A percentile compares a stretch with the other conserved stretches of the same genome.
Conservation (phyloP, 2,113 vertebrate species). For the Cheirogaleus medius region DNA sequence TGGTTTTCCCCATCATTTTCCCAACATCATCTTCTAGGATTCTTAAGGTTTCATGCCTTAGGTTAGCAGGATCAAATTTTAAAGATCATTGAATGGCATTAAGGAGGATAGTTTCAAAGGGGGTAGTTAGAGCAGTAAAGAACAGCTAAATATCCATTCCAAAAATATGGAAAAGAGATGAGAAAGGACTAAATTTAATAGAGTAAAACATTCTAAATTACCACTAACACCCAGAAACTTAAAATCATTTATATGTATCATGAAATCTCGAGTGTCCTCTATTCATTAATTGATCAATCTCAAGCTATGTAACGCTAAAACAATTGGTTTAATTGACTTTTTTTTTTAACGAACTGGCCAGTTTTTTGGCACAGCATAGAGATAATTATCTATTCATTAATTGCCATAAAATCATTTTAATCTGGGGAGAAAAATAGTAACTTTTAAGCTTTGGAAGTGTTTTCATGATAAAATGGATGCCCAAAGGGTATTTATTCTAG, state of each 20-base stretch:
- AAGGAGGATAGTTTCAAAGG: background rate
- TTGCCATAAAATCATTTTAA: constrained; percentile 1
- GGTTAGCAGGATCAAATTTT: background rate
- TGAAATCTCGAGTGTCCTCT: background rate
- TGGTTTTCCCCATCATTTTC: too few species aligned
- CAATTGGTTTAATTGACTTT: background rate
- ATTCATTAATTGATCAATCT: background rate
- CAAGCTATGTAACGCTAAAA: background rate
- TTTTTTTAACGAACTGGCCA: background rate
- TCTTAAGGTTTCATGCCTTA: too few species aligned
- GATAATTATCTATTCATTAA: background rate
- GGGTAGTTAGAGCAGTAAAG: background rate
- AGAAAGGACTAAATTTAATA: background rate
- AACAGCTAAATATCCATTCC: background rate
- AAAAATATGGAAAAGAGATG: background rate
- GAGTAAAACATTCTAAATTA: background rate
- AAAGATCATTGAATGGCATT: background rate
- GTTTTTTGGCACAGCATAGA: background rate
- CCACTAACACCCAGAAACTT: background rate
- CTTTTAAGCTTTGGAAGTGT: background rate
- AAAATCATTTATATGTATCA: background rate
- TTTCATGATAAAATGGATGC: constrained; percentile 2
- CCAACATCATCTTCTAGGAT: too few species aligned
- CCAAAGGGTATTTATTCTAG: background rate
- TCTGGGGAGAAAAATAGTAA: background rate